Evolutionary conservation across 1,140 invertebrate genomes (phyloP).

Genomic region (Trichonephila clavipes): DNA sequence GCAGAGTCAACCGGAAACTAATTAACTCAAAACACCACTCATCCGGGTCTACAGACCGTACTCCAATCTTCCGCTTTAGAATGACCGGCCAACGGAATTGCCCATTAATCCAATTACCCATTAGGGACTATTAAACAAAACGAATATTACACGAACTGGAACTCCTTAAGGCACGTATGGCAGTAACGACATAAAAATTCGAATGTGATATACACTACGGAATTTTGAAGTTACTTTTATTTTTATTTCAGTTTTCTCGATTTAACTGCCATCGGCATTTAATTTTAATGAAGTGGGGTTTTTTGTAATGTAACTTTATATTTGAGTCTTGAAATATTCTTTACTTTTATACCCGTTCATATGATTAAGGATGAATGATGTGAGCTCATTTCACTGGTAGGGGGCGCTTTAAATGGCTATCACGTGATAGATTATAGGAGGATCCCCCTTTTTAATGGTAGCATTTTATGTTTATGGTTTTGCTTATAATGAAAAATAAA

Average conservation of each 20-base stretch:
- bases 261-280: not conserved
- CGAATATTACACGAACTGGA: not conserved
- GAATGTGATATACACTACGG: not conserved
- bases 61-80: conserved; percentile 7
- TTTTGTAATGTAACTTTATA: not conserved
- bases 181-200: not conserved
- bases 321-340: not conserved
- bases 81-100: conserved; percentile 3
- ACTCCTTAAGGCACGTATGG: not conserved
- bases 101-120: conserved; percentile 40
- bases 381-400: not conserved
- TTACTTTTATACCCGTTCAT: not conserved
- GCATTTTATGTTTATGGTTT: no score
- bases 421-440: not conserved
- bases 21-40: not conserved
- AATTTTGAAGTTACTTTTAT: not conserved
- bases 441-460: no score
- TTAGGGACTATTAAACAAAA: conserved; percentile 23
- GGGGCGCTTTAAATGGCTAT: not conserved
- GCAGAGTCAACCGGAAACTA: not conserved
- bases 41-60: conserved; percentile 1
- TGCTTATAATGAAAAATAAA: no score
- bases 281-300: not conserved
- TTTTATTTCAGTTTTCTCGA: not conserved
- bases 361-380: not conserved